A percentile compares a stretch with the other conserved stretches of the same genome.
Conservation (phyloP, 2,797 vertebrate species). For the Tokudaia tokunoshimensis region DNA sequence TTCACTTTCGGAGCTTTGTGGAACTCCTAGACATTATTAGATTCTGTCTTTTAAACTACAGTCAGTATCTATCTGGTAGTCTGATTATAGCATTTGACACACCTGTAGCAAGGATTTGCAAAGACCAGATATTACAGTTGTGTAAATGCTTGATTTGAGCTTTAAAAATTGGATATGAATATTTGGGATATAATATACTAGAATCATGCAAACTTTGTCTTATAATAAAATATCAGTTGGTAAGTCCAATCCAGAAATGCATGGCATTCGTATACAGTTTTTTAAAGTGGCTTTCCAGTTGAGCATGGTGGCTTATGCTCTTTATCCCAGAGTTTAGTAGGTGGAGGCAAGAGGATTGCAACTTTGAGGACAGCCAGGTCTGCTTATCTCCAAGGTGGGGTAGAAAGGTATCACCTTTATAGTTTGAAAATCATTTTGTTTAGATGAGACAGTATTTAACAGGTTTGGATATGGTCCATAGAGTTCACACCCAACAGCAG, state of each 20-base stretch:
- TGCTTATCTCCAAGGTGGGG: not conserved
- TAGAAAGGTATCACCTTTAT: not conserved
- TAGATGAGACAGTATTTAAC: conserved; percentile 46
- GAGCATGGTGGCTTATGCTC: not conserved
- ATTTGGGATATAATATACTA: not conserved
- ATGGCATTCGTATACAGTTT: conserved; percentile 37
- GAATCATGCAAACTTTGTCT: conserved; percentile 63
- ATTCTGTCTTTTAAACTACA: conserved; percentile 51
- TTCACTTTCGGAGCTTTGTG: conserved; percentile 45
- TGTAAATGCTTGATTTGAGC: conserved; percentile 60
- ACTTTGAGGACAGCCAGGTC: not conserved
- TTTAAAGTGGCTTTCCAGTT: not conserved
- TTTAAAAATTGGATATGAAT: conserved; percentile 38
- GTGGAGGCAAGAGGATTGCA: not conserved
- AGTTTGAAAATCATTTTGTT: conserved; percentile 63
- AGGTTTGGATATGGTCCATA: not conserved
- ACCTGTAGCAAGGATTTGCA: conserved; percentile 26
- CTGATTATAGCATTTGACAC: conserved; percentile 56
- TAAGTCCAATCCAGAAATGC: not conserved
- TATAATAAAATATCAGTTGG: conserved; percentile 56
- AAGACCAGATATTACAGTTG: conserved; percentile 48
- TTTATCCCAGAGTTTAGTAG: not conserved
- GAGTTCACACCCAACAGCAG: not conserved
- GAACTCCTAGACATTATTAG: conserved; percentile 37
- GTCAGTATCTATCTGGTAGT: conserved; percentile 38